These are phyloP conservation scores for Gymnopithys bicolor DNA, from an alignment of 2,797 vertebrate species.

Conservation along the genomic window DNA sequence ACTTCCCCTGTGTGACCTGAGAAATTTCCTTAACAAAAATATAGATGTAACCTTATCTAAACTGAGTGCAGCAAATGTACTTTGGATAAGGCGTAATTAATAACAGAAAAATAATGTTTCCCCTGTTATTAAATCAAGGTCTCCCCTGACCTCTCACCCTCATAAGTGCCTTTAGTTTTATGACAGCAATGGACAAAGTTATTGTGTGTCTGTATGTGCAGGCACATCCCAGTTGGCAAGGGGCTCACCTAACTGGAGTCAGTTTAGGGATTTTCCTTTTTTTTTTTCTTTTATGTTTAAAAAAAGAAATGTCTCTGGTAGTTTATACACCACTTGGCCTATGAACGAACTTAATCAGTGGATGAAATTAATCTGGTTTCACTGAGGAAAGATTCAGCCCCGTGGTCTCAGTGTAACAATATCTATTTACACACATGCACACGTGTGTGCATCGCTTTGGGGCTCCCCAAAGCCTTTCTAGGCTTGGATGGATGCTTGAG, in stretches of 20 bases:
- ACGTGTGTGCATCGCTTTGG: rapidly evolving
- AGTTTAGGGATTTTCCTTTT: not conserved
- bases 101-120: slow-evolving; percentile 79
- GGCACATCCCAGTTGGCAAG: not conserved
- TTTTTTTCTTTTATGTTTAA: not conserved
- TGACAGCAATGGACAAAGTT: slow-evolving; percentile 58
- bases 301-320: not conserved
- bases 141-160: slow-evolving; percentile 71
- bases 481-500: not conserved
- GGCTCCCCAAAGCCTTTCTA: not conserved
- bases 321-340: slow-evolving; percentile 52
- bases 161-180: slow-evolving; percentile 77
- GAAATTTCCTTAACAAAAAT: slow-evolving; percentile 71
- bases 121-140: slow-evolving; percentile 66
- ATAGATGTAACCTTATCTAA: slow-evolving; percentile 78
- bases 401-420: not conserved
- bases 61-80: slow-evolving; percentile 58
- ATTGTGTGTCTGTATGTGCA: not conserved
- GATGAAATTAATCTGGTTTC: slow-evolving; percentile 41
- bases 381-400: slow-evolving; percentile 13
- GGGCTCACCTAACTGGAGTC: slow-evolving; percentile 35
- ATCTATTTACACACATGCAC: not conserved
- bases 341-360: slow-evolving; percentile 65
- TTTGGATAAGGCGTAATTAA: slow-evolving; percentile 75
- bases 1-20: not conserved